Evolutionary conservation across 2,888 invertebrate genomes (phyloP).

Genomic region (Sminthurides aquaticus): DNA sequence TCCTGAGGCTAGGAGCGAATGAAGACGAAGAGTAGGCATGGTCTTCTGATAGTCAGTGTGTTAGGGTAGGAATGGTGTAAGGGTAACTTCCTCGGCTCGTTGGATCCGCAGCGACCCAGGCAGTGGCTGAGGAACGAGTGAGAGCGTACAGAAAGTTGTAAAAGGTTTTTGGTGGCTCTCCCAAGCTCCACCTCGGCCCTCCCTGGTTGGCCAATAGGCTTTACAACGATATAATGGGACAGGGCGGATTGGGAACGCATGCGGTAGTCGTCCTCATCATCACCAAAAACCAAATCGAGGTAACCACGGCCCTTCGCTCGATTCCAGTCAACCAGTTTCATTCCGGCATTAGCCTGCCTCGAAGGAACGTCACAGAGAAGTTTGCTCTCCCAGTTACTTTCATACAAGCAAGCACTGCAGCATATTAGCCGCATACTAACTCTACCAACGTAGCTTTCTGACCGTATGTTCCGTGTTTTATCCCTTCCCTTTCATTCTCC

Average conservation of each 20-base stretch:
- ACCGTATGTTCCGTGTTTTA: too few species aligned
- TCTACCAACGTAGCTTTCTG: too few species aligned
- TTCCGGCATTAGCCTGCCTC: slow-evolving; percentile 13
- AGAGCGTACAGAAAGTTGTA: slow-evolving; percentile 14
- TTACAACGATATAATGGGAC: slow-evolving; percentile 10
- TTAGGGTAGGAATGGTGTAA: not conserved
- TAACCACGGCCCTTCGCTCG: slow-evolving; percentile 24
- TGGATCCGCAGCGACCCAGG: not conserved
- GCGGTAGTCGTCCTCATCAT: slow-evolving; percentile 20
- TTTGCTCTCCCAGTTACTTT: too few species aligned
- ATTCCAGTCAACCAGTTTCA: slow-evolving; percentile 18
- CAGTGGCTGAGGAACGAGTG: slow-evolving; percentile 6
- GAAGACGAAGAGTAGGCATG: too few species aligned
- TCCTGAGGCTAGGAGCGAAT: too few species aligned
- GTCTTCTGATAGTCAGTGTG: too few species aligned
- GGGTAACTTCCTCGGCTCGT: not conserved
- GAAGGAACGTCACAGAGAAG: not conserved
- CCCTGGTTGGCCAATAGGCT: slow-evolving; percentile 17
- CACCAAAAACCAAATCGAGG: slow-evolving; percentile 27
- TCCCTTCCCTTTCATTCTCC: too few species aligned
- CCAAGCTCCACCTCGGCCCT: slow-evolving; percentile 18
- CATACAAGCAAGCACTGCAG: too few species aligned
- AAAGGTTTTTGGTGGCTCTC: slow-evolving; percentile 18
- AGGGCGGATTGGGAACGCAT: slow-evolving; percentile 36
- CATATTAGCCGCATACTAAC: too few species aligned